These are phyloP conservation scores for Drosophila quinaria DNA, from an alignment of 2,888 invertebrate species.

Conservation along the genomic window DNA sequence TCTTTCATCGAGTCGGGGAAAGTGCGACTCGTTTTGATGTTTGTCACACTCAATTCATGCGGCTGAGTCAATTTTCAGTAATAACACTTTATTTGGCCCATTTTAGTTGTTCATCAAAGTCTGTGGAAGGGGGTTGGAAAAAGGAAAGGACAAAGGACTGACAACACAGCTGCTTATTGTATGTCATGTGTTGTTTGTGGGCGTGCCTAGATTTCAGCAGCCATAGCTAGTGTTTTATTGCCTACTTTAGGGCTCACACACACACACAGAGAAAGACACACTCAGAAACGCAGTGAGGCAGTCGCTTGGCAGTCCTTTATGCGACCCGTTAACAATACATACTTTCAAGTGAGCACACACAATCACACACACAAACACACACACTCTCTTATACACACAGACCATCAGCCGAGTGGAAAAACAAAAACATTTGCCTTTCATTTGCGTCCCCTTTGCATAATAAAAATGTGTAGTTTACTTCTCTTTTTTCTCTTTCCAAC, in stretches of 20 bases:
- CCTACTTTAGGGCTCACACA: constrained; percentile 63
- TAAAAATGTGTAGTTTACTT: constrained; percentile 79
- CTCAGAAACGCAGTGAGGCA: constrained; percentile 26
- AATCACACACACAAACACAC: constrained; percentile 43
- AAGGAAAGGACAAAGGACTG: constrained; percentile 22
- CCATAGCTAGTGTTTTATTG: constrained; percentile 73
- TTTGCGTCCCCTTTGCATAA: constrained; percentile 80
- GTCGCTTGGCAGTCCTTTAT: constrained; percentile 64
- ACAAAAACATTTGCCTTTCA: constrained; percentile 80
- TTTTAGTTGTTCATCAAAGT: constrained; percentile 69
- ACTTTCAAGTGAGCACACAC: constrained; percentile 71
- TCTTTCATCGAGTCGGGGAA: constrained; percentile 1
- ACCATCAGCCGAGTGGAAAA: constrained; percentile 59
- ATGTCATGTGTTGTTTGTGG: constrained; percentile 59
- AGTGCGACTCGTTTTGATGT: constrained; percentile 16
- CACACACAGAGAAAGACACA: constrained; percentile 19
- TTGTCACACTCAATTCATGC: constrained; percentile 56
- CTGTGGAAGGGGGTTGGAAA: background rate
- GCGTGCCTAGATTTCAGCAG: constrained; percentile 71
- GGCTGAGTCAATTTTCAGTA: constrained; percentile 75
- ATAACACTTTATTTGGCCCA: constrained; percentile 78
- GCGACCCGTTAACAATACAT: constrained; percentile 72
- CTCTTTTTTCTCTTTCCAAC: constrained; percentile 34
- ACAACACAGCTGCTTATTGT: constrained; percentile 59
- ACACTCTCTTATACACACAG: constrained; percentile 27